These are phyloP conservation scores for Anarrhichthys ocellatus DNA, from an alignment of 2,113 vertebrate species.

Conservation along the genomic window DNA sequence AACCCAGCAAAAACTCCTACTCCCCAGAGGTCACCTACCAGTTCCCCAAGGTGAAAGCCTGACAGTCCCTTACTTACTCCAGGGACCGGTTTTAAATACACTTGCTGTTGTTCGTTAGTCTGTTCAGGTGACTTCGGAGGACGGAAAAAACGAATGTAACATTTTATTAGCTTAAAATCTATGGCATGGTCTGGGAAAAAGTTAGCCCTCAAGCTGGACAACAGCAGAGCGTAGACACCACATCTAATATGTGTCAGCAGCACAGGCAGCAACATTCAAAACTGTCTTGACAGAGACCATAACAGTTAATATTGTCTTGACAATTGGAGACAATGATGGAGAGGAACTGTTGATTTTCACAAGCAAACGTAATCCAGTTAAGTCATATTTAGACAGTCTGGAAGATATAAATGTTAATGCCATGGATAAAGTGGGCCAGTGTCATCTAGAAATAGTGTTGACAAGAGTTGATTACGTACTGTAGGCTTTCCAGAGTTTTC, in stretches of 20 bases:
- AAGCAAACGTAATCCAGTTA: neutral
- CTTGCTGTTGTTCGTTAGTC: neutral
- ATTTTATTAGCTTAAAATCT: neutral
- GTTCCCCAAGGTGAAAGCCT: conserved; percentile 93
- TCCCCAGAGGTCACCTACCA: conserved; percentile 97
- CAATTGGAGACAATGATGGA: neutral
- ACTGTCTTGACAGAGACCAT: neutral
- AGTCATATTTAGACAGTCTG: neutral
- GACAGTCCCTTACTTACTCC: neutral
- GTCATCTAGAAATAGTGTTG: neutral
- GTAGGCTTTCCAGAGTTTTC: neutral
- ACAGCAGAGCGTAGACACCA: neutral
- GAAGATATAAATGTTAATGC: conserved; percentile 5
- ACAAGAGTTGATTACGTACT: conserved; percentile 11
- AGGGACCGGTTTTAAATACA: conserved; percentile 4
- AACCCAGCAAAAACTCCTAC: conserved; percentile 94
- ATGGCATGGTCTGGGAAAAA: neutral
- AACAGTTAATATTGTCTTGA: neutral
- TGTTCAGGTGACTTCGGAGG: neutral
- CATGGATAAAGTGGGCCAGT: neutral
- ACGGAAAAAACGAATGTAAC: neutral
- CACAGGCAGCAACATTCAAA: neutral
- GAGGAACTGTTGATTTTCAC: conserved; percentile 3
- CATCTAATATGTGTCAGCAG: neutral
- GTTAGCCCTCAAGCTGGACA: neutral